A percentile compares a stretch with the other conserved stretches of the same genome.
These are phyloP conservation scores for Chunga burmeisteri DNA, from an alignment of 2,113 vertebrate species.

Conservation along the genomic window DNA sequence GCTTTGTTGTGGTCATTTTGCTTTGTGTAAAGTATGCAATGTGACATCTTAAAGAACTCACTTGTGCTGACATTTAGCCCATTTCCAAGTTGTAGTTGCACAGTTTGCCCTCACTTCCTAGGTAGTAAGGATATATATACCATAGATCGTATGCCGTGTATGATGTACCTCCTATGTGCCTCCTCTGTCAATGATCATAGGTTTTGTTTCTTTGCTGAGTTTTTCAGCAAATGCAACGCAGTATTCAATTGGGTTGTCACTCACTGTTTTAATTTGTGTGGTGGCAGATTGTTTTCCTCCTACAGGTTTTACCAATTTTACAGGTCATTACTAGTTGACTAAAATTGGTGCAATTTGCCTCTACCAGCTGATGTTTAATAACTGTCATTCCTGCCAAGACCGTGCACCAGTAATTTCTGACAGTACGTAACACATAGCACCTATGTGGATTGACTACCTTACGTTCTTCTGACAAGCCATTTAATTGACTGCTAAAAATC, in stretches of 20 bases:
- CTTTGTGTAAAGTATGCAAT: background rate
- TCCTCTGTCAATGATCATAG: background rate
- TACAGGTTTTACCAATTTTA: constrained; percentile 13
- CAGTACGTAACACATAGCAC: background rate
- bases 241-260: background rate
- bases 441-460: background rate
- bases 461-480: background rate
- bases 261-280: background rate
- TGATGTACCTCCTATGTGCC: background rate
- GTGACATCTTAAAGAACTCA: background rate
- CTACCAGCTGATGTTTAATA: constrained; percentile 54
- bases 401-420: background rate
- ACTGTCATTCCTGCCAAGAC: background rate
- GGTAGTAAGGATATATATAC: background rate
- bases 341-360: constrained; percentile 37
- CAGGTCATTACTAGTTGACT: constrained; percentile 38
- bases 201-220: background rate
- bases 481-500: constrained; percentile 49
- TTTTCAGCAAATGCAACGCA: background rate
- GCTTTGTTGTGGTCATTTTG: background rate
- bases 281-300: constrained; percentile 48
- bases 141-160: background rate
- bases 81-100: background rate
- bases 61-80: background rate
- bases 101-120: background rate